A percentile compares a stretch with the other conserved stretches of the same genome.
Evolutionary conservation across 2,888 invertebrate genomes (phyloP).

Genomic region (Rhingia rostrata): DNA sequence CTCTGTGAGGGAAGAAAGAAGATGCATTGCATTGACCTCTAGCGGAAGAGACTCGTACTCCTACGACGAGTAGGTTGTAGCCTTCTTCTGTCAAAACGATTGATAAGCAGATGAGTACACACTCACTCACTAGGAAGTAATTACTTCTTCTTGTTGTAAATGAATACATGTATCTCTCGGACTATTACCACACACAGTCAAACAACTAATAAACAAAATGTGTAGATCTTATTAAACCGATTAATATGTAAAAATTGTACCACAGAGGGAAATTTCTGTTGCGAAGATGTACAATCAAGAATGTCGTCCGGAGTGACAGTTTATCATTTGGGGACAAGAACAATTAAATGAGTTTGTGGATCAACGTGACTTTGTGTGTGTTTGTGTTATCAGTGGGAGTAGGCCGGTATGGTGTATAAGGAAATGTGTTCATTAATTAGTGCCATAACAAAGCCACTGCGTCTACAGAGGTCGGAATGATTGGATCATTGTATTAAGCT

Average conservation of each 20-base stretch:
- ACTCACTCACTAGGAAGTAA: conserved; percentile 56
- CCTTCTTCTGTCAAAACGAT: conserved; percentile 63
- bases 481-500: conserved; percentile 47
- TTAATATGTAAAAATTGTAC: conserved; percentile 29
- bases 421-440: conserved; percentile 48
- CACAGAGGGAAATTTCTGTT: neutral
- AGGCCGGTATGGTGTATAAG: neutral
- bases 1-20: conserved; percentile 29
- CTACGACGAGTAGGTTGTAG: conserved; percentile 49
- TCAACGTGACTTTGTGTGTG: conserved; percentile 20
- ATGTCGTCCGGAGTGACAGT: conserved; percentile 7
- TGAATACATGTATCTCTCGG: conserved; percentile 36
- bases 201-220: conserved; percentile 54
- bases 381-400: conserved; percentile 54
- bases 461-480: conserved; percentile 21
- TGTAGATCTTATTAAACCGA: conserved; percentile 56
- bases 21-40: conserved; percentile 64
- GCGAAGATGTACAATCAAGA: conserved; percentile 23
- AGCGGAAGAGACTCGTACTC: conserved; percentile 13
- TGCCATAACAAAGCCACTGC: conserved; percentile 57
- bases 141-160: conserved; percentile 36
- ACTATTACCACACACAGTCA: conserved; percentile 27
- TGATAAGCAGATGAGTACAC: conserved; percentile 61
- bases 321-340: conserved; percentile 51
- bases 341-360: conserved; percentile 66